phyloP scores from a whole-genome alignment of 2,797 vertebrate species.

The Microchirus variegatus region DNA sequence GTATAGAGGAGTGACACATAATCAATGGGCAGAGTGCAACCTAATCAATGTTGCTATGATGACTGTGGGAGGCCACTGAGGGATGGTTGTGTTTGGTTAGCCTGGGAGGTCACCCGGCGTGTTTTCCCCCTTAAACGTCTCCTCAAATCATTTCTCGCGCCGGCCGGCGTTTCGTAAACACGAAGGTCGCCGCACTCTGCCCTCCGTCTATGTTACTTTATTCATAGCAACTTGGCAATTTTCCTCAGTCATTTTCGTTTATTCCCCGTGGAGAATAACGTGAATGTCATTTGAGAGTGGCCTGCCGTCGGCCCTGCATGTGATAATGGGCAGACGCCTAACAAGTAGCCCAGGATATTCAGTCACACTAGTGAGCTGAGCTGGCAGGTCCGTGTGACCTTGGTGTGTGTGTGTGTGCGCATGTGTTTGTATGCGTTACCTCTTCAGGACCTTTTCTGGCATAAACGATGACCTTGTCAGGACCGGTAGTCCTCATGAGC shows the following conservation, averaged over 20 bases:
- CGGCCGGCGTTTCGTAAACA: slow-evolving; percentile 5
- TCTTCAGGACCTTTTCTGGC: too few relatives aligned
- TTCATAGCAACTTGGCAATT: slow-evolving; percentile 23
- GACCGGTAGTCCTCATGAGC: too few relatives aligned
- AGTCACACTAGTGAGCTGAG: slow-evolving; percentile 48
- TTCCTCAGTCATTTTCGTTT: slow-evolving; percentile 36
- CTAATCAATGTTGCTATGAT: slow-evolving; percentile 68
- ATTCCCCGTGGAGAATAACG: slow-evolving; percentile 22
- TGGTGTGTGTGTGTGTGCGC: slow-evolving; percentile 25
- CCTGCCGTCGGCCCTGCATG: slow-evolving; percentile 29
- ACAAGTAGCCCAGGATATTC: slow-evolving; percentile 38
- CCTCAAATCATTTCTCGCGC: neutral
- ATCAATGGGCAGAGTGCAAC: slow-evolving; percentile 54
- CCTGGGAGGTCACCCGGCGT: slow-evolving; percentile 33
- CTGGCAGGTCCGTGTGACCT: slow-evolving; percentile 62
- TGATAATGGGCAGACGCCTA: slow-evolving; percentile 29
- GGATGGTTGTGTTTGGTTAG: slow-evolving; percentile 42
- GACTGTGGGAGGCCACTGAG: slow-evolving; percentile 27
- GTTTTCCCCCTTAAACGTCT: slow-evolving; percentile 10
- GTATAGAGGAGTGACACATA: slow-evolving; percentile 42
- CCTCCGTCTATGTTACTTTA: slow-evolving; percentile 6
- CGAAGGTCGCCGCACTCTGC: too few relatives aligned
- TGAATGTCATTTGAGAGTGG: slow-evolving; percentile 35
- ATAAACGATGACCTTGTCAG: too few relatives aligned
- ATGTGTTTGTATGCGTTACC: too few relatives aligned